These are phyloP conservation scores for Pristionchus fissidentatus DNA, from an alignment of 2,888 invertebrate genomes.

Conservation along the genomic window DNA sequence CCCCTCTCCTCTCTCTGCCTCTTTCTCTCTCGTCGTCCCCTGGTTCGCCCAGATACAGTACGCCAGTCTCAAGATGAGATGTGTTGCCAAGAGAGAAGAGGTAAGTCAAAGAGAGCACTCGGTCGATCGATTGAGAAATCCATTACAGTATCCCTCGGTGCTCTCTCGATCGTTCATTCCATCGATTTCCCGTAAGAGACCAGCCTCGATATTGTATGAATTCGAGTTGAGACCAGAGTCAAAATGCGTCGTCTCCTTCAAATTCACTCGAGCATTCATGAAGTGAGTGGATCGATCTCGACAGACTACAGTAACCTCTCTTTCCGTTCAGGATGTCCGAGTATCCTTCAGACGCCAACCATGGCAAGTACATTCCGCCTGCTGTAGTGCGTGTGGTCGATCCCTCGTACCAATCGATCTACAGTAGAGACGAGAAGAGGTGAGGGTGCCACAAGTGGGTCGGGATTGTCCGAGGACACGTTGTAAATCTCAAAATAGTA, in stretches of 20 bases:
- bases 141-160: neutral
- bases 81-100: neutral
- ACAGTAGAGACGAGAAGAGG: neutral
- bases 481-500: neutral
- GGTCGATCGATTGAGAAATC: neutral
- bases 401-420: neutral
- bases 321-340: constrained; percentile 87
- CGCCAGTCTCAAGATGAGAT: constrained; percentile 33
- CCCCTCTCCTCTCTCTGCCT: constrained; percentile 7
- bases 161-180: constrained; percentile 50
- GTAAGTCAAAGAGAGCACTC: neutral
- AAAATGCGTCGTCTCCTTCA: constrained; percentile 63
- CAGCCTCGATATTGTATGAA: constrained; percentile 81
- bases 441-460: neutral
- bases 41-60: constrained; percentile 43
- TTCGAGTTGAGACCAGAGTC: constrained; percentile 60
- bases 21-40: constrained; percentile 4
- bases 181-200: constrained; percentile 56
- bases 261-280: constrained; percentile 70
- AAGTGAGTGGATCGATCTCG: constrained; percentile 75
- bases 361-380: constrained; percentile 92
- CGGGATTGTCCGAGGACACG: neutral
- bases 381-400: neutral
- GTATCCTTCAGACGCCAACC: constrained; percentile 99
- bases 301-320: neutral